phyloP scores from a whole-genome alignment of 30 jellyfish, hydroid and myxozoan genomes.

The Rhopilema esculentum region DNA sequence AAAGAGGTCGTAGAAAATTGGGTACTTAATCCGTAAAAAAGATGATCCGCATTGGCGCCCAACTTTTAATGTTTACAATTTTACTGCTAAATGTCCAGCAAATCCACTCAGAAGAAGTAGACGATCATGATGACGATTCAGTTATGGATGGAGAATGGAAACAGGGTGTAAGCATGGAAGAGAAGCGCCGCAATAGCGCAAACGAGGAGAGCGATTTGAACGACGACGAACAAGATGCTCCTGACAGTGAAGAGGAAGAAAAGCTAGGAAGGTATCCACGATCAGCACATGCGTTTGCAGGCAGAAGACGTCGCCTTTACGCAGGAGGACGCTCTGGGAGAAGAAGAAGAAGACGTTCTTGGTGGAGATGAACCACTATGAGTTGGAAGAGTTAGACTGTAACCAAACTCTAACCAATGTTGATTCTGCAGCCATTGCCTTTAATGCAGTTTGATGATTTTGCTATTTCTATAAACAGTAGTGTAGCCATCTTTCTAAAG shows the following conservation, averaged over 20 bases:
- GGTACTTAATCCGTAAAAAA: too few relatives aligned
- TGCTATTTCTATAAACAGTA: too few relatives aligned
- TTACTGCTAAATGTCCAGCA: not conserved
- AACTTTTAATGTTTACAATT: not conserved
- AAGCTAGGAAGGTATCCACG: not conserved
- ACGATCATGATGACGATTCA: not conserved
- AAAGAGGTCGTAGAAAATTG: too few relatives aligned
- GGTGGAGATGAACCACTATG: not conserved
- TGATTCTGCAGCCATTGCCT: too few relatives aligned
- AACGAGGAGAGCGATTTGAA: not conserved
- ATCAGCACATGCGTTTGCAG: not conserved
- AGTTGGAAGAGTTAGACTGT: too few relatives aligned
- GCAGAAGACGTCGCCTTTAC: not conserved
- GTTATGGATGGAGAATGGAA: not conserved
- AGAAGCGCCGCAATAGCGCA: too few relatives aligned
- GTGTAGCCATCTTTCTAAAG: too few relatives aligned
- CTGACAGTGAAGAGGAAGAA: not conserved
- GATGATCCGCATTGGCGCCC: not conserved
- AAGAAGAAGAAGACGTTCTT: not conserved
- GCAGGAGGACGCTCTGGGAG: not conserved
- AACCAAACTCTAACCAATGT: too few relatives aligned
- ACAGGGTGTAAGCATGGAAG: too few relatives aligned
- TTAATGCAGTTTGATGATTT: too few relatives aligned
- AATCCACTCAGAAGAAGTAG: not conserved
- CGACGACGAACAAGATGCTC: not conserved